These are phyloP conservation scores for Neelides sp. DNA, from an alignment of 1,140 invertebrate species.

Conservation along the genomic window DNA sequence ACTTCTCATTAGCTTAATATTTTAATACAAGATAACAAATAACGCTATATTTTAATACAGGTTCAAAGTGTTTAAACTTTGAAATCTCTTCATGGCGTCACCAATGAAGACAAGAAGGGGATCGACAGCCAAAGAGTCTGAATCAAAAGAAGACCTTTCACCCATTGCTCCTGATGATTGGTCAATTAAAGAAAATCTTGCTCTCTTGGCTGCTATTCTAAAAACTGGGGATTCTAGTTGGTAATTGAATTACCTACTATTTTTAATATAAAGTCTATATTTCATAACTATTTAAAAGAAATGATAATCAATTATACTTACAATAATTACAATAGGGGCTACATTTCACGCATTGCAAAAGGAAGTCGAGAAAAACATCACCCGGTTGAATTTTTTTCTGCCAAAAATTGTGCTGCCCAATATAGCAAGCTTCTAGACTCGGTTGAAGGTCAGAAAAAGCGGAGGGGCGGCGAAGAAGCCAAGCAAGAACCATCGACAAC, in stretches of 20 bases:
- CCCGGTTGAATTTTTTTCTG: constrained; percentile 78
- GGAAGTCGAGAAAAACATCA: constrained; percentile 54
- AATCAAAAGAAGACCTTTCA: no score
- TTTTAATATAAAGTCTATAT: not conserved
- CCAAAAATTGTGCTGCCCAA: constrained; percentile 80
- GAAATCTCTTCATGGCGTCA: no score
- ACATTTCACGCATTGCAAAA: constrained; percentile 65
- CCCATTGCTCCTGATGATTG: constrained; percentile 41
- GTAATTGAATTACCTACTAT: constrained; percentile 36
- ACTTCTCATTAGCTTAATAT: no score
- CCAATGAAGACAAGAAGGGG: no score
- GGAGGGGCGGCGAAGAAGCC: constrained; percentile 51
- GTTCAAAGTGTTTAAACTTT: no score
- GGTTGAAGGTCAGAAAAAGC: constrained; percentile 71
- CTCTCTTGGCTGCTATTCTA: constrained; percentile 69
- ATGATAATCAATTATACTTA: not conserved
- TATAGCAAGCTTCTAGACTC: constrained; percentile 71
- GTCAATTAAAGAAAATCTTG: constrained; percentile 69
- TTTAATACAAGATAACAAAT: no score
- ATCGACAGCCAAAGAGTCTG: no score
- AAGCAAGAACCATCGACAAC: no score
- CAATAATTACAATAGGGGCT: constrained; percentile 45
- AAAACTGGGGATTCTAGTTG: constrained; percentile 87
- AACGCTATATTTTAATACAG: no score
- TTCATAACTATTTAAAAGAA: constrained; percentile 7